Evolutionary conservation across 2,113 vertebrate genomes (phyloP).

Genomic region (Corvus hawaiiensis): DNA sequence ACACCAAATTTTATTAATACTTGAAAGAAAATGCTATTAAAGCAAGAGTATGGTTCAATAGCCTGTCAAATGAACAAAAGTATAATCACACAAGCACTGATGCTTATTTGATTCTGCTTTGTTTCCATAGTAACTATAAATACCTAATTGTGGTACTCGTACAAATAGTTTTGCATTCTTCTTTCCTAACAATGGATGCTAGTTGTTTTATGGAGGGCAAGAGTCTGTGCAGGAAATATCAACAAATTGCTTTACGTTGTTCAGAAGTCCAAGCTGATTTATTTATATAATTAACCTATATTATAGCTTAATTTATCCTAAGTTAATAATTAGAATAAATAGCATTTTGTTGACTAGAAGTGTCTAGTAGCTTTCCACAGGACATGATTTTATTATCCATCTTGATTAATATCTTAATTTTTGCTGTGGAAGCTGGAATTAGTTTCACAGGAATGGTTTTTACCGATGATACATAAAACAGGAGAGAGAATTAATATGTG

Average conservation of each 20-base stretch:
- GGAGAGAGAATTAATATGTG: background rate
- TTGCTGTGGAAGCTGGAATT: background rate
- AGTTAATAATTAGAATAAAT: background rate
- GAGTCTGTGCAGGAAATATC: background rate
- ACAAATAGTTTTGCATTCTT: constrained; percentile 49
- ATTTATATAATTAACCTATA: background rate
- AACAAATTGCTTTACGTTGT: background rate
- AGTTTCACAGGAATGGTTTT: background rate
- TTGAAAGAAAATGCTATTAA: background rate
- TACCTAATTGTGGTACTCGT: constrained; percentile 42
- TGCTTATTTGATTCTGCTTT: constrained; percentile 27
- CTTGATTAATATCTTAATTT: constrained; percentile 4
- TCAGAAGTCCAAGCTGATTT: background rate
- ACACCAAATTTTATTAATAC: background rate
- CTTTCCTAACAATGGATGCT: constrained; percentile 11
- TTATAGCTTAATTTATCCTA: background rate
- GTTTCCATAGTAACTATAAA: constrained; percentile 64
- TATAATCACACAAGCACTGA: background rate
- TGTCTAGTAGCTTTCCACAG: background rate
- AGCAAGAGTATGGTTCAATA: background rate
- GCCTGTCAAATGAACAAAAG: background rate
- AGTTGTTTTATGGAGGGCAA: constrained; percentile 22
- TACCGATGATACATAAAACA: background rate
- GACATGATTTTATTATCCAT: background rate
- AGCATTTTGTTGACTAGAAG: background rate